Percentiles rank a stretch among this genome's conserved stretches.
Conservation (phyloP, 2,113 vertebrate genomes). For the Suricata suricatta region DNA sequence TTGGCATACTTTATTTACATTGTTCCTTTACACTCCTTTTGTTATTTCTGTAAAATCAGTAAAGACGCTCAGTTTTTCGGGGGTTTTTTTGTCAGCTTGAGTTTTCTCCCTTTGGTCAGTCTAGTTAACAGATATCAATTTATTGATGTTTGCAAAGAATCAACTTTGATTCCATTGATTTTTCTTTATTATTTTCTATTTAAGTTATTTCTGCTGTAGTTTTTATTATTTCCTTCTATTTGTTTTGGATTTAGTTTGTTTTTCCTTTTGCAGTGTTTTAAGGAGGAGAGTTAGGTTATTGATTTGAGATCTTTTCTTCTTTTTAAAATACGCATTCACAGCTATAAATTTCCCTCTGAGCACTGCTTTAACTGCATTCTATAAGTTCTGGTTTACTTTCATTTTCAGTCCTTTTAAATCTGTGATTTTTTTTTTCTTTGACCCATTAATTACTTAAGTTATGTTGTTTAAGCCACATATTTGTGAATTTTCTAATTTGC, state of each 20-base stretch:
- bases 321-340: neutral
- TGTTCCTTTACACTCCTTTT: neutral
- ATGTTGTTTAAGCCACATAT: neutral
- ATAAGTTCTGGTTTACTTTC: neutral
- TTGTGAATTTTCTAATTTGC: neutral
- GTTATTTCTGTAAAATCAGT: neutral
- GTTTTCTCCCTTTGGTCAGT: neutral
- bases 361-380: neutral
- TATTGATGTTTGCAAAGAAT: neutral
- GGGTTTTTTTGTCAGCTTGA: neutral
- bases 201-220: neutral
- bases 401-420: neutral
- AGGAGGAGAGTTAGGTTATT: neutral
- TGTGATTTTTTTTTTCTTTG: neutral
- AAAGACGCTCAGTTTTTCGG: neutral
- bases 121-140: neutral
- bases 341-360: neutral
- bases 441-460: neutral
- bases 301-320: neutral
- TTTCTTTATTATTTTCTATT: neutral
- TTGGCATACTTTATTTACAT: neutral
- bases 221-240: neutral
- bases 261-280: neutral
- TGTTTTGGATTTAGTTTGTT: neutral
- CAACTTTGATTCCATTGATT: neutral